Evolutionary conservation across 2,797 vertebrate species (phyloP).

Genomic region (Gallinago solitaria): DNA sequence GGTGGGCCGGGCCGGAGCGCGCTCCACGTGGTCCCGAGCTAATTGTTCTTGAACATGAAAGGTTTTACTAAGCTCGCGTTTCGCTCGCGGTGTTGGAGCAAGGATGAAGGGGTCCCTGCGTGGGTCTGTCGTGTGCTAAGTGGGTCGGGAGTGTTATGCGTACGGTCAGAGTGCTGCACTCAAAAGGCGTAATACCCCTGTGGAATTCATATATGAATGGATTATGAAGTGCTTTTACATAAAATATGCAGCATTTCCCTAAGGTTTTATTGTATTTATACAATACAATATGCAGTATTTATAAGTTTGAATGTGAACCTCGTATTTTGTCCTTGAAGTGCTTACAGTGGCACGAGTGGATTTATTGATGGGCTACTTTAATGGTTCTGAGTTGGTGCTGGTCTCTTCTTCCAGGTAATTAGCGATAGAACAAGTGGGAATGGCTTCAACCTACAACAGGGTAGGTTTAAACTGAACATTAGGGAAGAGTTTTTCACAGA

Average conservation of each 20-base stretch:
- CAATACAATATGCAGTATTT: neutral
- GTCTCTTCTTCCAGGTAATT: too few relatives aligned
- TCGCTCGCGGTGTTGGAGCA: fast-evolving
- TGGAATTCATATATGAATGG: fast-evolving
- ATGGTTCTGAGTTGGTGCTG: fast-evolving
- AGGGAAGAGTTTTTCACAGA: too few relatives aligned
- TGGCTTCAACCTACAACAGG: too few relatives aligned
- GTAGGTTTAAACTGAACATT: too few relatives aligned
- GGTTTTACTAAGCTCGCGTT: fast-evolving
- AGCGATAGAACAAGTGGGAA: too few relatives aligned
- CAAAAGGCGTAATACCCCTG: fast-evolving
- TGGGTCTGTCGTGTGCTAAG: fast-evolving
- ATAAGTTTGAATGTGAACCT: fast-evolving
- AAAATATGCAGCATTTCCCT: neutral
- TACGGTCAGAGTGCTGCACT: fast-evolving
- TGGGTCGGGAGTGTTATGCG: fast-evolving
- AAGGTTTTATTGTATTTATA: neutral
- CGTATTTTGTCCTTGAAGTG: neutral
- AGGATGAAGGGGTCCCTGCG: fast-evolving
- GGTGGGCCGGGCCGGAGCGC: neutral
- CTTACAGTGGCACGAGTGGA: too few relatives aligned
- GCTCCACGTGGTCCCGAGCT: neutral
- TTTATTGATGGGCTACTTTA: neutral
- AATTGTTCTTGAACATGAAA: fast-evolving
- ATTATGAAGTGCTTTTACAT: fast-evolving